These are phyloP conservation scores for Casuarius casuarius DNA, from an alignment of 2,113 vertebrate species.

Conservation along the genomic window DNA sequence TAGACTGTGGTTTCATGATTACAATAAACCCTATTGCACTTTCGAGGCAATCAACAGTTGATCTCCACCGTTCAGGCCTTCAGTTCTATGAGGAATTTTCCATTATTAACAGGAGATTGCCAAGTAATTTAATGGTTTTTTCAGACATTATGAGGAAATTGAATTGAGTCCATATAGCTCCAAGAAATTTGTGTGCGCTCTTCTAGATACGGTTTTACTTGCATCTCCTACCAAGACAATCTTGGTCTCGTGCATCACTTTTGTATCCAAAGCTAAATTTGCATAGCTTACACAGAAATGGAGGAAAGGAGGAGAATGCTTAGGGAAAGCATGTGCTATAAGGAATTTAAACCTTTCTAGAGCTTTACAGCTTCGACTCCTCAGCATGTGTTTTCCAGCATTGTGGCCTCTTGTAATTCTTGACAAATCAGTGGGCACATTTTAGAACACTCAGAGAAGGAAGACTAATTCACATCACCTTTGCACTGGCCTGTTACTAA, in stretches of 20 bases:
- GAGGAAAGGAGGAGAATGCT: neutral
- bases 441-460: neutral
- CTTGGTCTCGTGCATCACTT: neutral
- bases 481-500: neutral
- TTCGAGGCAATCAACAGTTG: conserved; percentile 24
- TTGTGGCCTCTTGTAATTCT: neutral
- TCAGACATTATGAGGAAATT: neutral
- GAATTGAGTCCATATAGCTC: neutral
- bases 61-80: conserved; percentile 16
- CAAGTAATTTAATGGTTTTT: conserved; percentile 3
- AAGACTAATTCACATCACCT: neutral
- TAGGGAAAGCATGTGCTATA: neutral
- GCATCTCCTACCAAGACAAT: neutral
- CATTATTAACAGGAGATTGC: neutral
- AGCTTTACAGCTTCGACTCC: neutral
- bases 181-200: neutral
- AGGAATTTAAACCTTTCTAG: neutral
- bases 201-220: neutral
- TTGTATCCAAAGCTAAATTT: neutral
- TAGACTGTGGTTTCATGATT: conserved; percentile 16
- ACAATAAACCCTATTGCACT: conserved; percentile 63
- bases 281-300: neutral
- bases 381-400: neutral
- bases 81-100: neutral
- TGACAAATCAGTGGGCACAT: neutral